Percentiles rank a stretch among this genome's conserved stretches.
phyloP scores from a whole-genome alignment of 2,113 vertebrate species.

The Rhinogobius similis region DNA sequence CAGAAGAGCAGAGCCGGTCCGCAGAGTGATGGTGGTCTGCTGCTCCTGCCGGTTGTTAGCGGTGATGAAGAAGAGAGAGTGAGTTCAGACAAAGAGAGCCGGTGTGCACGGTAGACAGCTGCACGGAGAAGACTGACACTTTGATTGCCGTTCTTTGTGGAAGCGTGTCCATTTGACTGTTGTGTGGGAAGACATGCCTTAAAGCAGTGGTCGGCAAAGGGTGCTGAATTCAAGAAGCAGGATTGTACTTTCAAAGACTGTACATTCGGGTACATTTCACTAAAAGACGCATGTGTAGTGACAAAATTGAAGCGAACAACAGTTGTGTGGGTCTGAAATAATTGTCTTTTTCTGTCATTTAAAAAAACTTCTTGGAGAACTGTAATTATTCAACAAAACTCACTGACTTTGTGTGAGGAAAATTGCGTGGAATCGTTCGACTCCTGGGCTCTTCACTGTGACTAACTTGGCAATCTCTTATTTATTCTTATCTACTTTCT shows the following conservation, averaged over 20 bases:
- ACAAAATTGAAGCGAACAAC: too few species aligned
- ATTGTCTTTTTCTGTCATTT: too few species aligned
- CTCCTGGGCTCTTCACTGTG: too few species aligned
- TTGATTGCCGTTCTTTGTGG: background rate
- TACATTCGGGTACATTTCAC: too few species aligned
- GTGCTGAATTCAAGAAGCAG: background rate
- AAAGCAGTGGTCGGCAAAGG: background rate
- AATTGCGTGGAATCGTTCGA: too few species aligned
- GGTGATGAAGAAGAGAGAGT: constrained; percentile 17
- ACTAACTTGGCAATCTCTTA: too few species aligned
- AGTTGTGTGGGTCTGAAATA: too few species aligned
- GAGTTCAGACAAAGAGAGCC: constrained; percentile 30
- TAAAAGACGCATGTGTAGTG: too few species aligned
- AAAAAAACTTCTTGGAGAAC: too few species aligned
- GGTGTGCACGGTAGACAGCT: constrained; percentile 7
- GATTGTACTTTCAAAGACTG: background rate
- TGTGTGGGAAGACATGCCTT: background rate
- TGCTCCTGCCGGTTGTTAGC: constrained; percentile 24
- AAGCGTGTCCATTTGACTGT: constrained; percentile 2
- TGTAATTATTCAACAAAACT: too few species aligned
- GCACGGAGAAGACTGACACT: constrained; percentile 1
- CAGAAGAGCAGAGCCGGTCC: constrained; percentile 13
- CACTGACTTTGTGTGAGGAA: too few species aligned
- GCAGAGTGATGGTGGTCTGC: constrained; percentile 13
- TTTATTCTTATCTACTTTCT: too few species aligned